A percentile compares a stretch with the other conserved stretches of the same genome.
These are phyloP conservation scores for Xylocopa sonorina DNA, from an alignment of 1,140 invertebrate species.

Conservation along the genomic window DNA sequence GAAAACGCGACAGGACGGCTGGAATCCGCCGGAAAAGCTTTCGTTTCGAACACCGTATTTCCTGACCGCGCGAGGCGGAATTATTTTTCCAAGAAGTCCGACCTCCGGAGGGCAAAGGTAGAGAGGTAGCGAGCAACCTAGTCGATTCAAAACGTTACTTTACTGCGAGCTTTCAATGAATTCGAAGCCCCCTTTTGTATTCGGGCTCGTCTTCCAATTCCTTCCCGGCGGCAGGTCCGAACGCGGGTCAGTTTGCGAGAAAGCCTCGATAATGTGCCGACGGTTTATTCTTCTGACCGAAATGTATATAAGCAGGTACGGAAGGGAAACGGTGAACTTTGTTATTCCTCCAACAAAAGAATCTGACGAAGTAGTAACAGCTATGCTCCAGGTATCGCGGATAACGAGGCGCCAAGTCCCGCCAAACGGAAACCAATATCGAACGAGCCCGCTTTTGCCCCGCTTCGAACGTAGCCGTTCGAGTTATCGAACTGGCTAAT, in stretches of 20 bases:
- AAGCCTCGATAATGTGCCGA: not conserved
- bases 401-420: constrained; percentile 7
- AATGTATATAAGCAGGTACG: no score
- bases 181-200: not conserved
- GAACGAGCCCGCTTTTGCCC: not conserved
- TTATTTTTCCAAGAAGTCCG: not conserved
- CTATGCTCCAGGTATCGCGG: not conserved
- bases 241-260: no score
- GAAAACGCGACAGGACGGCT: not conserved
- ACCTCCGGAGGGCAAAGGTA: no score
- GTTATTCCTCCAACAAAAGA: constrained; percentile 27
- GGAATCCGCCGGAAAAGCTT: constrained; percentile 27
- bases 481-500: constrained; percentile 34
- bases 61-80: not conserved
- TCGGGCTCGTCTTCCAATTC: not conserved
- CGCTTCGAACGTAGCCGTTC: not conserved
- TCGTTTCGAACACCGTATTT: not conserved
- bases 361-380: not conserved
- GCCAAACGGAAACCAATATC: constrained; percentile 19
- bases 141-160: not conserved
- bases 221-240: not conserved
- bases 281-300: not conserved
- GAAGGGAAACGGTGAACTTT: constrained; percentile 13
- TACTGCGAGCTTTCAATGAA: constrained; percentile 2
- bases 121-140: no score